These are phyloP conservation scores for Heterodera filipjevi DNA, from an alignment of 2,888 invertebrate genomes.

Conservation along the genomic window DNA sequence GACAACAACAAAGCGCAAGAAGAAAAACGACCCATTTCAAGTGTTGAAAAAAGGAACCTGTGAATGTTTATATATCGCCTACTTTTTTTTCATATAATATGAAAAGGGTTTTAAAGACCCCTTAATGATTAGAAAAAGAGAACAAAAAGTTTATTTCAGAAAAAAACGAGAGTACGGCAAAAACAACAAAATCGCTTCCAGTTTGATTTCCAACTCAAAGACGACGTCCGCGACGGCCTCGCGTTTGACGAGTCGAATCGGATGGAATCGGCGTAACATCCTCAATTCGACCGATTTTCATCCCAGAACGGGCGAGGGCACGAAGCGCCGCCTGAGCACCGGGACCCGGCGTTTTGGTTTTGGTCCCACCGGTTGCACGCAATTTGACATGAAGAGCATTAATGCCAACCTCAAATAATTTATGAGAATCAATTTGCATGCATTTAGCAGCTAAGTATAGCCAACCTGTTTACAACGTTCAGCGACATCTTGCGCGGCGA, in stretches of 20 bases:
- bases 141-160: neutral
- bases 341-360: constrained; percentile 73
- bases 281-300: constrained; percentile 97
- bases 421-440: neutral
- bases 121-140: neutral
- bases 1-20: neutral
- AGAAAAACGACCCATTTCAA: neutral
- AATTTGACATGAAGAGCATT: constrained; percentile 97
- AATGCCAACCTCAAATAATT: constrained; percentile 75
- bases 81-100: neutral
- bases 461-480: constrained; percentile 85
- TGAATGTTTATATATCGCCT: no score
- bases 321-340: constrained; percentile 94
- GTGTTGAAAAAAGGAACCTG: no score
- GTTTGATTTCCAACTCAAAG: constrained; percentile 73
- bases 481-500: constrained; percentile 99
- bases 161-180: neutral
- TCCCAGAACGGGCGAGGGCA: constrained; percentile 94
- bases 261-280: constrained; percentile 99
- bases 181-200: constrained; percentile 15
- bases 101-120: neutral
- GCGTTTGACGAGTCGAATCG: constrained; percentile 98
- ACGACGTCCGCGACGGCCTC: constrained; percentile 98
- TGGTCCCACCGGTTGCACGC: constrained; percentile 88
- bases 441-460: constrained; percentile 7